Evolutionary conservation across 2,888 invertebrate species (phyloP), one percentile per base, ranked within the genome.

Genomic region (Willowsia nigromaculata): DNA sequence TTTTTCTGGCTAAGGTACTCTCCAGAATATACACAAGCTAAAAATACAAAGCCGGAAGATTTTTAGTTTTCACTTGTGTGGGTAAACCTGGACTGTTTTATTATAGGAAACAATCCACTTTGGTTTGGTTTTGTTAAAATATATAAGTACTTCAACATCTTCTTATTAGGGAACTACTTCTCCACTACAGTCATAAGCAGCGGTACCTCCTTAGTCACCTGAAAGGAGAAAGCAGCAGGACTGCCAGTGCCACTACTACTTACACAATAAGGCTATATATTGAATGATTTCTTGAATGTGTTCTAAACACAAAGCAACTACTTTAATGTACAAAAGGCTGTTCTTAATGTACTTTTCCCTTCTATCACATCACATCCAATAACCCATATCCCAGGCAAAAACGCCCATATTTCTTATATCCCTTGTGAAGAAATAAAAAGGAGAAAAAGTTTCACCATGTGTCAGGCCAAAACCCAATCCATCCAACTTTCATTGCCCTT

Each of bases 401-500:
- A 18, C 18, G 4, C 68, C 6, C 18, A 56, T 56, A 6, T 59
- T 59, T 59, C 30, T 2, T 74, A 74, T 71, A 47, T 74, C 43
- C 62, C 81, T 62, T 71, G 71, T 50, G 71, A 37, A 74, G 30
- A 74, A 71, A 50, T 37, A 25, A n/a, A 25, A 74, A 47, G 47
- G 11, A 25, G 37, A 76, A 76, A 76, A 76, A 76, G 76, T 76
- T 76, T 76, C 27, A 7, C 76, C 76, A 22, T 76, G 53, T 84
- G 37, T 30, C 40, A 56, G 74, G 27, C 40, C 27, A 76, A 81
- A 87, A 74, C 56, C 87, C 87, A 71, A 82, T 82, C 74, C 74
- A 59, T 87, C 59, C 68, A 80, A 86, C 80, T 87, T 87, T 87
- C 87, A 87, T 87, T 71, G 81, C 81, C 87, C 71, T 82, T 87